Evolutionary conservation across 2,888 invertebrate genomes (phyloP).

Genomic region (Clistopyga incitator): DNA sequence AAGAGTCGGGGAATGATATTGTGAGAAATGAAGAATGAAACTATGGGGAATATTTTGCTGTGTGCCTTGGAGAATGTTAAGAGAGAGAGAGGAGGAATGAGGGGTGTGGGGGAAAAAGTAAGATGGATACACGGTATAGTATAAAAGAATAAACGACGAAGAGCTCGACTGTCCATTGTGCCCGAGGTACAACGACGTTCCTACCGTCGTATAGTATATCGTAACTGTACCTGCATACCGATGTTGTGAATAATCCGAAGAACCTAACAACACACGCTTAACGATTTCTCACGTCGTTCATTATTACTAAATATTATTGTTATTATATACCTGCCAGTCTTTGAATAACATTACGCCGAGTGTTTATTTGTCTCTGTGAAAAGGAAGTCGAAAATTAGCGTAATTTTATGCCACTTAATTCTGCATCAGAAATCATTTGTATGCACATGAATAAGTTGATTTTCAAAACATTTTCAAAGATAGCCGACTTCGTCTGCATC

Average conservation of each 20-base stretch:
- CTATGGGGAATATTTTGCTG: neutral
- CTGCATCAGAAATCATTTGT: neutral
- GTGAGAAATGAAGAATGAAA: slow-evolving; percentile 1
- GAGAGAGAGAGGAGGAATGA: slow-evolving; percentile 38
- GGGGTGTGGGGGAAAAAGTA: slow-evolving; percentile 54
- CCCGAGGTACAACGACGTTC: slow-evolving; percentile 67
- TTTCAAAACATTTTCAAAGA: neutral
- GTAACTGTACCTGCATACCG: slow-evolving; percentile 82
- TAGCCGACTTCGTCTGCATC: no score
- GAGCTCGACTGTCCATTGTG: slow-evolving; percentile 67
- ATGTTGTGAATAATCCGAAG: slow-evolving; percentile 79
- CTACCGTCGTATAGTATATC: slow-evolving; percentile 72
- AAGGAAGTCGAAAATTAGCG: neutral
- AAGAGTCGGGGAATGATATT: slow-evolving; percentile 15
- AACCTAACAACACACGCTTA: slow-evolving; percentile 14
- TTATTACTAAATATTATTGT: slow-evolving; percentile 38
- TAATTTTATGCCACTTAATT: neutral
- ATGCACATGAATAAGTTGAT: neutral
- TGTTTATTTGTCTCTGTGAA: neutral
- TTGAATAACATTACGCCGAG: neutral
- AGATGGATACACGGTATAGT: slow-evolving; percentile 63
- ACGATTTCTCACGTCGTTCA: slow-evolving; percentile 32
- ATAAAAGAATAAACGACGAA: slow-evolving; percentile 72
- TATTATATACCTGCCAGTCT: neutral
- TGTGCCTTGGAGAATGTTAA: slow-evolving; percentile 25